Evolutionary conservation across 2,113 vertebrate genomes (phyloP).

Genomic region (Onychostoma macrolepis): DNA sequence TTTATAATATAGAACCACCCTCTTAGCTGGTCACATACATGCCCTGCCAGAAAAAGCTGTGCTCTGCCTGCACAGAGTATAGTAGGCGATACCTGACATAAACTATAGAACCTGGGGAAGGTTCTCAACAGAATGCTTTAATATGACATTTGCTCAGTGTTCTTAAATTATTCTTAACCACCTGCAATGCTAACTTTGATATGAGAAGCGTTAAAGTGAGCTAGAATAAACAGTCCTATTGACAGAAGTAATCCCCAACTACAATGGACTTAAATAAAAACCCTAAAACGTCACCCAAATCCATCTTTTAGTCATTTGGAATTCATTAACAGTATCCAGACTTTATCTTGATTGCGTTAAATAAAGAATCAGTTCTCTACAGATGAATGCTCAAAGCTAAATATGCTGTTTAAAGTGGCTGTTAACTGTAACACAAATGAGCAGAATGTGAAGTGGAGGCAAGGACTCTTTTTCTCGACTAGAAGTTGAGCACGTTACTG

Average conservation of each 20-base stretch:
- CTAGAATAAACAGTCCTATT: neutral
- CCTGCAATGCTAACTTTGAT: neutral
- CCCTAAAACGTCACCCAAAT: neutral
- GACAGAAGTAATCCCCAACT: constrained; percentile 28
- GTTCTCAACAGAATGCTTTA: constrained; percentile 59
- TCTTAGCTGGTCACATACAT: constrained; percentile 60
- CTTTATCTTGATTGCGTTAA: constrained; percentile 12
- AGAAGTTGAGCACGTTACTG: constrained; percentile 85
- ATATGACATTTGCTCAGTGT: constrained; percentile 46
- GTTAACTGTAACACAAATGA: constrained; percentile 32
- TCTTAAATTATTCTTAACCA: neutral
- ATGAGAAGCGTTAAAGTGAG: constrained; percentile 17
- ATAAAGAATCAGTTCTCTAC: constrained; percentile 57
- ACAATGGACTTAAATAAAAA: constrained; percentile 43
- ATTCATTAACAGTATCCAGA: constrained; percentile 43
- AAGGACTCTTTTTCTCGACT: constrained; percentile 67
- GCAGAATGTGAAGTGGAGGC: constrained; percentile 2
- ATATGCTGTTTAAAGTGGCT: constrained; percentile 67
- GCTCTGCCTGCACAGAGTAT: constrained; percentile 55
- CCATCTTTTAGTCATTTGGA: constrained; percentile 55
- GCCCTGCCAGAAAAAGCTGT: constrained; percentile 70
- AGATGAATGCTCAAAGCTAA: constrained; percentile 65
- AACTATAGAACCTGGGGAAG: constrained; percentile 58
- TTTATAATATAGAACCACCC: constrained; percentile 67
- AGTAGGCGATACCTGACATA: constrained; percentile 58